Conservation (phyloP, 2,888 invertebrate genomes). For the Dexiosoma caninum region DNA sequence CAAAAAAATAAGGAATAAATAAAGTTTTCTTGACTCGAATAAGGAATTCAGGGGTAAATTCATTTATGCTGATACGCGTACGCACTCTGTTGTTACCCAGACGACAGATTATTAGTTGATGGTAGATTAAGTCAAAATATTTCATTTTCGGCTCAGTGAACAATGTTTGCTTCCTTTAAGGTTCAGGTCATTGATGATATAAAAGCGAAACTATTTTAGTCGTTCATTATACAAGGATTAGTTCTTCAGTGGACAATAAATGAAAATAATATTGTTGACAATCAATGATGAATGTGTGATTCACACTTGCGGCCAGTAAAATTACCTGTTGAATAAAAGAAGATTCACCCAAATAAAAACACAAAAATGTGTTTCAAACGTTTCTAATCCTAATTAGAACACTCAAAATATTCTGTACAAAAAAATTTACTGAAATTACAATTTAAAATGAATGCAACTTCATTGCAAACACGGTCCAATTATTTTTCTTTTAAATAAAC, state of each 20-base stretch:
- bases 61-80: background rate
- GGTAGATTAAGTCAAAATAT: conserved; percentile 43
- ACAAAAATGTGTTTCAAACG: no score
- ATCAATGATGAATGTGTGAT: conserved; percentile 12
- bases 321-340: background rate
- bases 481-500: no score
- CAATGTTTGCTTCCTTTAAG: background rate
- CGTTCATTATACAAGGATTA: conserved; percentile 49
- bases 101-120: conserved; percentile 3
- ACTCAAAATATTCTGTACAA: no score
- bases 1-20: background rate
- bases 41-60: background rate
- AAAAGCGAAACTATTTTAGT: conserved; percentile 11
- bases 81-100: conserved; percentile 5
- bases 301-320: background rate
- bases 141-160: conserved; percentile 15
- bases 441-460: no score
- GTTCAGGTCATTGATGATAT: conserved; percentile 10
- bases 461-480: no score
- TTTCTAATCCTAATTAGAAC: no score
- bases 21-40: background rate
- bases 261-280: conserved; percentile 51
- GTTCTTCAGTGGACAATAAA: conserved; percentile 16
- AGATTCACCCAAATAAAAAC: no score
- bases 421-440: no score